Evolutionary conservation across 2,888 invertebrate species (phyloP), one percentile per base, ranked within the genome.

Genomic region (Phengaris alcon): DNA sequence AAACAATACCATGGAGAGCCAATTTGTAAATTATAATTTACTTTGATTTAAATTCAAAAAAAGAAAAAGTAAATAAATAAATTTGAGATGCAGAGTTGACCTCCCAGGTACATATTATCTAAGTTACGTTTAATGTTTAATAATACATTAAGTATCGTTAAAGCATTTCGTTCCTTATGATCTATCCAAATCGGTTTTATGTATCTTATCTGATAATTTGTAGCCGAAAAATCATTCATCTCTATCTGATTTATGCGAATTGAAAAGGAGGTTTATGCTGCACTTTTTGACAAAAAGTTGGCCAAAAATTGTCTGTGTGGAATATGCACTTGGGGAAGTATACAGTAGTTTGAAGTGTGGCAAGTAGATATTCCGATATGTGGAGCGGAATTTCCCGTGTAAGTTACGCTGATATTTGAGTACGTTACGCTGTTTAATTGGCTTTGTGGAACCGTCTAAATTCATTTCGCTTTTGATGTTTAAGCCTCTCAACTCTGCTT

Each of bases 381-480:
- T 54, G 72, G 72, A 54, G 54, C 22, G 35, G 70, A 70, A 70
- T 51, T 70, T 22, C 70, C 70, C 15, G 72, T 35, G 54, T 54
- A 54, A 48, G 10, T 70, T 51, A 9, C 13, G 54, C 35, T 72
- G 22, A 35, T 70, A 72, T 54, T 72, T 35, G 22, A 72, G 54
- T 54, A 72, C 72, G 15, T 46, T 48, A 69, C 69, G 69, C 13
- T n/a, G 52, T 54, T 72, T 72, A 72, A 72, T 54, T 54, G 72
- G 72, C 72, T 54, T 72, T 22, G 54, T 52, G 54, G 72, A 72
- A 54, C 35, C 72, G 72, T 72, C 72, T 72, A 72, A 72, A 72
- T 54, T 72, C 22, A 72, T 72, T 72, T 72, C 72, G 72, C 54
- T 72, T 70, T 72, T 72, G 72, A 72, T 72, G 72, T 72, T 54